Evolutionary conservation across 2,888 invertebrate species (phyloP), one percentile per base, ranked within the genome.

Genomic region (Amphimallon solstitiale): DNA sequence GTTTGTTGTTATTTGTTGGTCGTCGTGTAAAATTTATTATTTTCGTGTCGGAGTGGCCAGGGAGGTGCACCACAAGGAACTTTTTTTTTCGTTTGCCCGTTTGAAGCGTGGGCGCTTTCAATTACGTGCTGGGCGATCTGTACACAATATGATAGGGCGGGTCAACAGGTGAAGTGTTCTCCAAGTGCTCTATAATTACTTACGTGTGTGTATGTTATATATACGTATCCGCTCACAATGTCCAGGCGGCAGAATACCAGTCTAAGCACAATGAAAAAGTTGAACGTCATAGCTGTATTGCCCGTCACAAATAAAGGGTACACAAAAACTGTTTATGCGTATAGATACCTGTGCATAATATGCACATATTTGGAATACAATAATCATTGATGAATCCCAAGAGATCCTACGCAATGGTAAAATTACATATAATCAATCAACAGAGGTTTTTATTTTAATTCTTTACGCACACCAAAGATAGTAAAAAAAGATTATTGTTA

Each of bases 141-240:
- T 72, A 73, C 71, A 74, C 74, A 74, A 73, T 73, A 69, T 67
- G 68, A 72, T 70, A 70, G 74, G 74, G 74, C 71, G 74, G 74
- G 74, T 72, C 74, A 74, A 73, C 74, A 74, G 74, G 74, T 74
- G 74, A 74, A 74, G 72, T 72, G 71, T 69, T 72, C 68, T 71
- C 68, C 69, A 70, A 72, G 73, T 70, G 70, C 70, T 71, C 72
- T 73, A 72, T 74, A 74, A 74, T 74, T 74, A 74, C 70, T 70
- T 71, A 70, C 65, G 70, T 71, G 72, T 61, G 43, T 65, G 59
- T 54, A 34, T 45, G 12, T 34, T 29, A 29, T 9, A 29, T 48
- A 29, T 51, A 29, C 40, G 40, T 51, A n/a, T 59, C 46, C 61
- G 66, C 61, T 23, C 40, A 34, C 37, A 52, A 29, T 52, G 34